These are phyloP conservation scores for Botrylloides violaceus DNA, from an alignment of 23 tunicate genomes.

Conservation along the genomic window DNA sequence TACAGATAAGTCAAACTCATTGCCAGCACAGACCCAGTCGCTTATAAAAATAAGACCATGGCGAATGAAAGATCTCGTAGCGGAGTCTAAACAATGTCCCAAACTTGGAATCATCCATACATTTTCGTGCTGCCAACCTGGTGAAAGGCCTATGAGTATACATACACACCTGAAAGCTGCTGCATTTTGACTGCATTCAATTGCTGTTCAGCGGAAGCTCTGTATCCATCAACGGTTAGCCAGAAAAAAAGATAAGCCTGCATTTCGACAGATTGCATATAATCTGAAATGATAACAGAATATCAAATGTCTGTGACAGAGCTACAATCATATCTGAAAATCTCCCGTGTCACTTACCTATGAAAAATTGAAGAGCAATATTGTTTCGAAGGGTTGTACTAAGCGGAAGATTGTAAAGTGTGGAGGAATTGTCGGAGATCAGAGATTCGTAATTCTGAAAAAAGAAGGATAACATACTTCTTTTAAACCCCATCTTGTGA, in stretches of 20 bases:
- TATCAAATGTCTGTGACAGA: neutral
- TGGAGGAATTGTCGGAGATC: slow-evolving; percentile 25
- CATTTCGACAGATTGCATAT: slow-evolving; percentile 84
- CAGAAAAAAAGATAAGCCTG: slow-evolving; percentile 93
- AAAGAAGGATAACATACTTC: neutral
- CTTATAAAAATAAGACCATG: no score
- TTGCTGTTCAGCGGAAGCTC: slow-evolving; percentile 92
- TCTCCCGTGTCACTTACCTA: slow-evolving; percentile 28
- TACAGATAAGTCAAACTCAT: no score
- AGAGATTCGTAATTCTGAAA: slow-evolving; percentile 16
- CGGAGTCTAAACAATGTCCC: no score
- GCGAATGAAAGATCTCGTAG: no score
- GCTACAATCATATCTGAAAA: neutral
- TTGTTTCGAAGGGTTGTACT: slow-evolving; percentile 66
- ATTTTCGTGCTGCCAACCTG: neutral
- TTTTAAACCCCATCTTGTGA: no score
- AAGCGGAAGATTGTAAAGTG: slow-evolving; percentile 76
- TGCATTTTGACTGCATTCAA: slow-evolving; percentile 65
- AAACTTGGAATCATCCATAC: neutral
- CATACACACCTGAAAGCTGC: slow-evolving; percentile 27
- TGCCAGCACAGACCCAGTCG: no score
- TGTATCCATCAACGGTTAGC: slow-evolving; percentile 88
- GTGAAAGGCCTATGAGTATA: no score
- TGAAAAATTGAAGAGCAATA: slow-evolving; percentile 81
- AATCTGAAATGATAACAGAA: slow-evolving; percentile 29